Percentiles rank a stretch among this genome's conserved stretches.
Evolutionary conservation across 2,113 vertebrate genomes (phyloP).

Genomic region (Megaceryle torquata): DNA sequence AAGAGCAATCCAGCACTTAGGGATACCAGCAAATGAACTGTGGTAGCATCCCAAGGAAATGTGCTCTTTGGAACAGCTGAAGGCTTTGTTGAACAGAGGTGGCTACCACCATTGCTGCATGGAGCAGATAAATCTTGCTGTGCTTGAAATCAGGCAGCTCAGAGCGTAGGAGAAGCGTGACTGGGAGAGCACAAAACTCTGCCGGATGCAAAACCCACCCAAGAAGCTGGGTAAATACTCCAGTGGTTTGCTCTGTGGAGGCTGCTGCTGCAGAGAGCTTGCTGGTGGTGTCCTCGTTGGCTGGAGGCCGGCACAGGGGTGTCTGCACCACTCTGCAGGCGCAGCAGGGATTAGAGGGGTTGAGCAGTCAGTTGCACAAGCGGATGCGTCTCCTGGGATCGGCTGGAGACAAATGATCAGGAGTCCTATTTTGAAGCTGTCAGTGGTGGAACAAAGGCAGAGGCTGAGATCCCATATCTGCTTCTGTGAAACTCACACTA

Average conservation of each 20-base stretch:
- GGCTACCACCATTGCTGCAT: not conserved
- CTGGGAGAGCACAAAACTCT: not conserved
- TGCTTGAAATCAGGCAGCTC: not conserved
- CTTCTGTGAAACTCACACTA: not conserved
- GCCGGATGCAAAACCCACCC: not conserved
- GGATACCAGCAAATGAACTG: not conserved
- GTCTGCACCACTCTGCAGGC: not conserved
- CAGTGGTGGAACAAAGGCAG: not conserved
- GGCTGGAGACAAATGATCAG: not conserved
- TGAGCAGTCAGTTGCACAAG: not conserved
- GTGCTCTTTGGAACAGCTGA: not conserved
- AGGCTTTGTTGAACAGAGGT: not conserved
- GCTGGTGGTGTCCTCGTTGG: not conserved
- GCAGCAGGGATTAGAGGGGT: not conserved
- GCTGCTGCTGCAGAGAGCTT: not conserved
- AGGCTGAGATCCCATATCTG: not conserved
- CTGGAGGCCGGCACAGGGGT: fast-evolving
- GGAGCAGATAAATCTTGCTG: not conserved
- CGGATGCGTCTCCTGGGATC: not conserved
- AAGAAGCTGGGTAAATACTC: not conserved
- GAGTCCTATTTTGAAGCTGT: not conserved
- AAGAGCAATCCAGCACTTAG: not conserved
- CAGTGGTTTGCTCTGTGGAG: not conserved
- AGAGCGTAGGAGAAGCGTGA: not conserved
- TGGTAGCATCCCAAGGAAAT: not conserved